Percentiles rank a stretch among this genome's conserved stretches.
These are phyloP conservation scores for Chrysina gloriosa DNA, from an alignment of 2,888 invertebrate genomes.

Conservation along the genomic window DNA sequence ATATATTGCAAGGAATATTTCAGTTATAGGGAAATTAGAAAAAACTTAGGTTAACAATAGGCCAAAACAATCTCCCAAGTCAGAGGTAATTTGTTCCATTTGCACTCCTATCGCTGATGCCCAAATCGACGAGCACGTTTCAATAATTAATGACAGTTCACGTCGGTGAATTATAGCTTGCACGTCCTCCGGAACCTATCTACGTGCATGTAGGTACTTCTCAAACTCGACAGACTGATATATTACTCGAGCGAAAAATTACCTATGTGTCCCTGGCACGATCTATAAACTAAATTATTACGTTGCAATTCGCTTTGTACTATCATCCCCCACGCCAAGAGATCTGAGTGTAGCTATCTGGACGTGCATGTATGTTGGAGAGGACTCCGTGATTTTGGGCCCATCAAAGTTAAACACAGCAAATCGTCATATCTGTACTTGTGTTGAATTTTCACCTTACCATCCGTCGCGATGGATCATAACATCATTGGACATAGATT, in stretches of 20 bases:
- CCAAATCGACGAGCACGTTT: constrained; percentile 13
- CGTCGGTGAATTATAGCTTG: constrained; percentile 19
- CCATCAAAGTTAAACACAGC: no score
- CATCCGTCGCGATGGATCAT: no score
- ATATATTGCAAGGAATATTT: no score
- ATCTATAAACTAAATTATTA: constrained; percentile 1
- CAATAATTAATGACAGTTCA: constrained; percentile 23
- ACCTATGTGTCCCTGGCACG: background rate
- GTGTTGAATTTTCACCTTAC: no score
- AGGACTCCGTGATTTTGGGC: no score
- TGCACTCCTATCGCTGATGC: constrained; percentile 1
- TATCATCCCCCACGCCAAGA: background rate
- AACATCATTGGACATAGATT: no score
- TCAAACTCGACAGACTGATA: constrained; percentile 7
- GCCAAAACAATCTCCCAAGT: background rate
- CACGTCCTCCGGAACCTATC: background rate
- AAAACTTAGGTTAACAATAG: background rate
- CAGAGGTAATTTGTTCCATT: background rate
- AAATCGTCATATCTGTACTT: no score
- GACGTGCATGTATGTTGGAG: background rate
- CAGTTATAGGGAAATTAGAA: background rate
- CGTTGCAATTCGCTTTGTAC: background rate
- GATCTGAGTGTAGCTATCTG: background rate
- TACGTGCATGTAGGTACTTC: constrained; percentile 6
- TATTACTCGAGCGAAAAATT: background rate